Conservation (phyloP, 2,113 vertebrate species). For the Carassius carassius region DNA sequence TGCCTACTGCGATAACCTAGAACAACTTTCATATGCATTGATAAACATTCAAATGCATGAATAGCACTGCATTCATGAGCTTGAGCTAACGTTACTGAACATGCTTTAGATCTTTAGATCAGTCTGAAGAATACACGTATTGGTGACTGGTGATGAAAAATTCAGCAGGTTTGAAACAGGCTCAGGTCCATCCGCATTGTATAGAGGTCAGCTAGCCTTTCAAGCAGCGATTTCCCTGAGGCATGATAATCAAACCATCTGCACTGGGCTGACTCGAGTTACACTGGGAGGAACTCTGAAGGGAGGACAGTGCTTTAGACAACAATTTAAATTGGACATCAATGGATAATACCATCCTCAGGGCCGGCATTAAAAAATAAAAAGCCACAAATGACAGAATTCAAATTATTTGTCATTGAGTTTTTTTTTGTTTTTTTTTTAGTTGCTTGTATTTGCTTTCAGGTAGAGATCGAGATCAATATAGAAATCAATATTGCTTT, state of each 20-base stretch:
- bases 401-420: neutral
- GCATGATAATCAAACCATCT: constrained; percentile 68
- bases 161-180: constrained; percentile 15
- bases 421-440: neutral
- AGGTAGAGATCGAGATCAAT: neutral
- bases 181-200: constrained; percentile 14
- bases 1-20: neutral
- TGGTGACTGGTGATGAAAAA: constrained; percentile 27
- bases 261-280: constrained; percentile 64
- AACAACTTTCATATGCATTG: neutral
- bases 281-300: constrained; percentile 56
- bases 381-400: neutral
- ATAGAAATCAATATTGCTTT: neutral
- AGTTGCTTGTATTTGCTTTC: neutral
- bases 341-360: constrained; percentile 48
- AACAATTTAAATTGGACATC: constrained; percentile 63
- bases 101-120: neutral
- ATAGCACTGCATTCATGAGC: neutral
- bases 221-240: constrained; percentile 60
- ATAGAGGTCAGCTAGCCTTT: constrained; percentile 54
- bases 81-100: neutral
- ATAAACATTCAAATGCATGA: neutral
- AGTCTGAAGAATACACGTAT: neutral
- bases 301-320: constrained; percentile 66
- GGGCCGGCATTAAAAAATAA: neutral